Percentiles rank a stretch among this genome's conserved stretches.
These are phyloP conservation scores for Lepidonotus clava DNA, from an alignment of 2,888 invertebrate species.

Conservation along the genomic window DNA sequence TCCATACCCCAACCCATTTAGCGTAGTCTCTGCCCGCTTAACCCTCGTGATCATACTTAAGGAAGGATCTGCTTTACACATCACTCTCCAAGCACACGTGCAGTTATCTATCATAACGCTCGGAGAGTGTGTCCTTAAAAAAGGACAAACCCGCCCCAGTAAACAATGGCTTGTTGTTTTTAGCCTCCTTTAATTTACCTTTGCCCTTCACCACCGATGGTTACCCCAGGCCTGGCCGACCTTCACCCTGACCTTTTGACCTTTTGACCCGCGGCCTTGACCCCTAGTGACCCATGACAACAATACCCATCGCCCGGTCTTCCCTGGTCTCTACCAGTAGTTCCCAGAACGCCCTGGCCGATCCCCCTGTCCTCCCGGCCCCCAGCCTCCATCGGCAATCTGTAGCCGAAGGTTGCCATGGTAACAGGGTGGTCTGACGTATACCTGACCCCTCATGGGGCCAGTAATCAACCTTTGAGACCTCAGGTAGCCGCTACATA, in stretches of 20 bases:
- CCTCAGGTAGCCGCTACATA: neutral
- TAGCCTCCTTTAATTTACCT: neutral
- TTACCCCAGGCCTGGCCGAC: neutral
- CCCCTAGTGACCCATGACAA: neutral
- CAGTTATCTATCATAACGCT: too few species aligned
- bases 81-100: too few species aligned
- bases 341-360: too few species aligned
- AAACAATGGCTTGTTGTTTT: too few species aligned
- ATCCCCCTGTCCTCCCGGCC: too few species aligned
- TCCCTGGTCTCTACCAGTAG: neutral
- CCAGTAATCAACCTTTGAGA: conserved; percentile 7
- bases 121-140: too few species aligned
- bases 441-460: neutral
- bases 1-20: too few species aligned
- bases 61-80: too few species aligned
- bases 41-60: too few species aligned
- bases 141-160: too few species aligned
- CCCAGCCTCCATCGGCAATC: neutral
- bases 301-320: neutral
- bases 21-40: too few species aligned
- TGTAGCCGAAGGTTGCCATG: neutral
- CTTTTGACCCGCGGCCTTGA: neutral
- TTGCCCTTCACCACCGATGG: neutral
- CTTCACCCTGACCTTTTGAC: neutral
- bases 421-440: neutral